Percentiles rank a stretch among this genome's conserved stretches.
Evolutionary conservation across 2,113 vertebrate genomes (phyloP).

Genomic region (Tachycineta bicolor): DNA sequence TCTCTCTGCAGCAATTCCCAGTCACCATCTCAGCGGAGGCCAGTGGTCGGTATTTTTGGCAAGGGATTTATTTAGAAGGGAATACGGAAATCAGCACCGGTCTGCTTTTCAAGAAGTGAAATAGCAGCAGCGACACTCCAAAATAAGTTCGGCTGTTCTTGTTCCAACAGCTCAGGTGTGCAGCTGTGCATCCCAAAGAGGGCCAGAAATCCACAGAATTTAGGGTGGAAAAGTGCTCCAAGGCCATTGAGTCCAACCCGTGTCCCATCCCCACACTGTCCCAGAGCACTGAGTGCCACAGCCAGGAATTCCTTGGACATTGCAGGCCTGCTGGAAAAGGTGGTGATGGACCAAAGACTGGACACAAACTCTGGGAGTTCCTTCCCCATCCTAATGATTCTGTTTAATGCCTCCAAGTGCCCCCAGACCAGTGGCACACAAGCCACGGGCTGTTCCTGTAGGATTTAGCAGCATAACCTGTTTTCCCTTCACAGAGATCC

Average conservation of each 20-base stretch:
- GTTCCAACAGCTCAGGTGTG: background rate
- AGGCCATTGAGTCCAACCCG: fast-evolving
- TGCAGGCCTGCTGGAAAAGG: background rate
- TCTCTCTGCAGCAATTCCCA: background rate
- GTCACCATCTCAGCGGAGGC: background rate
- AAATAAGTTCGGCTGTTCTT: background rate
- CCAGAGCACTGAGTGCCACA: background rate
- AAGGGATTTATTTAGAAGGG: background rate
- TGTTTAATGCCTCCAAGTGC: background rate
- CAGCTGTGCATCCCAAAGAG: background rate
- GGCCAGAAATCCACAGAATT: background rate
- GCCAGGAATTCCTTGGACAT: background rate
- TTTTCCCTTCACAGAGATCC: background rate
- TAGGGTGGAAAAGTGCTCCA: background rate
- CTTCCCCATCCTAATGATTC: background rate
- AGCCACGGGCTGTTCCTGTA: background rate
- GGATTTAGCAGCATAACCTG: fast-evolving
- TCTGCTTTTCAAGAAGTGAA: background rate
- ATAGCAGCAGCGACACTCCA: background rate
- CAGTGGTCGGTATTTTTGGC: background rate
- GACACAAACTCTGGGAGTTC: background rate
- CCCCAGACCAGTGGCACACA: fast-evolving
- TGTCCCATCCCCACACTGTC: background rate
- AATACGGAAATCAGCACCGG: background rate
- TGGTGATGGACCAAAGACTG: background rate